Percentiles rank a stretch among this genome's conserved stretches.
phyloP scores from a whole-genome alignment of 2,797 vertebrate genomes.

The Tenualosa thibaudeaui region DNA sequence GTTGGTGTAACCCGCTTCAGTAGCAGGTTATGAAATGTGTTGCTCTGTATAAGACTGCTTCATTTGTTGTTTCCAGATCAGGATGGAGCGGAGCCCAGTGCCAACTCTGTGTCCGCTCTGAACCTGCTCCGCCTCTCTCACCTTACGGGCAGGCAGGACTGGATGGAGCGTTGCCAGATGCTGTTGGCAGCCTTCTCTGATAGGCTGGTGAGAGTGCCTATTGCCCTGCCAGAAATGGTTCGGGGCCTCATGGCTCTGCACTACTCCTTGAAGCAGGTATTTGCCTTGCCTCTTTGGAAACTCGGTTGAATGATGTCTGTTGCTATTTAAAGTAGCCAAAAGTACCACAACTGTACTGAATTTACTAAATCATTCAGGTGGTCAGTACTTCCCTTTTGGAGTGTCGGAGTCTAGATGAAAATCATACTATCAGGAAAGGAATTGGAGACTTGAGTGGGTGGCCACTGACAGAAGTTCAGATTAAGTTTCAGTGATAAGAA shows the following conservation, averaged over 20 bases:
- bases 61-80: constrained; percentile 75
- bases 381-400: neutral
- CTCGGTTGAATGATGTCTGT: neutral
- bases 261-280: constrained; percentile 85
- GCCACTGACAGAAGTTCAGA: neutral
- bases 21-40: neutral
- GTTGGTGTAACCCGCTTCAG: neutral
- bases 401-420: neutral
- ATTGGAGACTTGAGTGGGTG: neutral
- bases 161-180: constrained; percentile 77
- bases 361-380: neutral
- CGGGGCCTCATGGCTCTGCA: constrained; percentile 79
- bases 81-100: constrained; percentile 90
- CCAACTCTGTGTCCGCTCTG: constrained; percentile 83
- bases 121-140: constrained; percentile 87
- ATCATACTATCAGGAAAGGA: neutral
- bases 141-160: constrained; percentile 79
- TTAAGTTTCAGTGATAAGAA: constrained; percentile 3
- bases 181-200: constrained; percentile 86
- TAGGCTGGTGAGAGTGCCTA: constrained; percentile 81
- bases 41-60: neutral
- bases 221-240: constrained; percentile 88
- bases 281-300: neutral
- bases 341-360: neutral
- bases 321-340: neutral